These are phyloP conservation scores for Rhinatrema bivittatum DNA, from an alignment of 2,797 vertebrate genomes.

Conservation along the genomic window DNA sequence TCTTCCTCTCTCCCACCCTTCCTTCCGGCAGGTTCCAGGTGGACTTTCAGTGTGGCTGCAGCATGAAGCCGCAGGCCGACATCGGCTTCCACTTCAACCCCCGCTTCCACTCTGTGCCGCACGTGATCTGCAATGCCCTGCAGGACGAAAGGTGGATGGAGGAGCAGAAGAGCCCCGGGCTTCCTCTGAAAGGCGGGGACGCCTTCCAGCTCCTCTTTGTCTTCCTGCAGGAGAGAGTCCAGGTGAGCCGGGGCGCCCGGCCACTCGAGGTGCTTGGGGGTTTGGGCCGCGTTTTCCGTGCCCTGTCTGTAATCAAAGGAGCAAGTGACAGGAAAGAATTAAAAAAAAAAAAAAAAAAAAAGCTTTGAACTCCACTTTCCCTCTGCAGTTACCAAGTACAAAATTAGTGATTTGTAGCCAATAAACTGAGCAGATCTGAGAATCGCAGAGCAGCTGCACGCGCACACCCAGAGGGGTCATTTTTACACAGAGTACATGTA, in stretches of 20 bases:
- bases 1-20: no score
- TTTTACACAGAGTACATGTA: no score
- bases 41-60: slow-evolving; percentile 46
- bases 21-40: slow-evolving; percentile 34
- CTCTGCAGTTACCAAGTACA: no score
- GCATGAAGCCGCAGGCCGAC: slow-evolving; percentile 30
- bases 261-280: background rate
- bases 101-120: slow-evolving; percentile 33
- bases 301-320: no score
- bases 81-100: slow-evolving; percentile 45
- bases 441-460: no score
- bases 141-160: slow-evolving; percentile 17
- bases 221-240: slow-evolving; percentile 30
- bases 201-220: slow-evolving; percentile 39
- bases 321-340: no score
- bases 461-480: no score
- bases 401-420: no score
- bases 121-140: slow-evolving; percentile 35
- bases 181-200: slow-evolving; percentile 19
- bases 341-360: no score
- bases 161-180: slow-evolving; percentile 21
- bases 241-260: slow-evolving; percentile 14
- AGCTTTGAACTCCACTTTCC: no score
- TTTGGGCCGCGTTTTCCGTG: no score
- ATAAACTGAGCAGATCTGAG: no score